These are phyloP conservation scores for Caenorhabditis sp. DNA, from an alignment of 2,888 invertebrate genomes.

Conservation along the genomic window DNA sequence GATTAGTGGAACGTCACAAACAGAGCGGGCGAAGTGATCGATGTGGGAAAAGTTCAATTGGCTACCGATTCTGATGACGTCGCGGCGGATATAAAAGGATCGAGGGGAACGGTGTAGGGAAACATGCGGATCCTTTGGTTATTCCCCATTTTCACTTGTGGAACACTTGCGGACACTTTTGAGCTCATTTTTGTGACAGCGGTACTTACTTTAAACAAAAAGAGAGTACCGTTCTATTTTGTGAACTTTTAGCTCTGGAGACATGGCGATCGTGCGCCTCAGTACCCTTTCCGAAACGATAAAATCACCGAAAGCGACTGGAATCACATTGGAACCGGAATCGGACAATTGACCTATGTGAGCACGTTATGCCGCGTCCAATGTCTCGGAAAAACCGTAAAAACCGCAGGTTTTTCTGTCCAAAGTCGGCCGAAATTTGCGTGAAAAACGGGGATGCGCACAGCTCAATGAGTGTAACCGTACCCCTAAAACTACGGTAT, in stretches of 20 bases:
- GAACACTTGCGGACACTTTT: too few relatives aligned
- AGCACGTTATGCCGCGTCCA: too few relatives aligned
- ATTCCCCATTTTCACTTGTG: background rate
- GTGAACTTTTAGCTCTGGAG: slow-evolving; percentile 56
- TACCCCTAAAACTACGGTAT: too few relatives aligned
- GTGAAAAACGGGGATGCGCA: too few relatives aligned
- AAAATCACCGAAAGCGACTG: slow-evolving; percentile 39
- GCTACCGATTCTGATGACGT: slow-evolving; percentile 39
- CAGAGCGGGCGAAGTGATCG: background rate
- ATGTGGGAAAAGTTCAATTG: slow-evolving; percentile 35
- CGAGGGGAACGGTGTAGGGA: too few relatives aligned
- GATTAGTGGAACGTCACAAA: background rate
- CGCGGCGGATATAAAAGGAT: background rate
- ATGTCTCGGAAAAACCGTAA: too few relatives aligned
- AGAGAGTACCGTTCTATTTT: background rate
- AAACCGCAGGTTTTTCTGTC: too few relatives aligned
- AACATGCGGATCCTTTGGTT: background rate
- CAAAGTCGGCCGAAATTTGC: too few relatives aligned
- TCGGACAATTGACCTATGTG: slow-evolving; percentile 48
- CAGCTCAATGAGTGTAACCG: too few relatives aligned
- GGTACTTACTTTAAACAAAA: slow-evolving; percentile 1
- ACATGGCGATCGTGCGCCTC: slow-evolving; percentile 64
- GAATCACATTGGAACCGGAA: slow-evolving; percentile 55
- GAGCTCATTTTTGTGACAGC: slow-evolving; percentile 33
- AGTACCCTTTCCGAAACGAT: slow-evolving; percentile 46